Percentiles rank a stretch among this genome's conserved stretches.
Evolutionary conservation across 2,888 invertebrate species (phyloP).

Genomic region (Lasius platythorax): DNA sequence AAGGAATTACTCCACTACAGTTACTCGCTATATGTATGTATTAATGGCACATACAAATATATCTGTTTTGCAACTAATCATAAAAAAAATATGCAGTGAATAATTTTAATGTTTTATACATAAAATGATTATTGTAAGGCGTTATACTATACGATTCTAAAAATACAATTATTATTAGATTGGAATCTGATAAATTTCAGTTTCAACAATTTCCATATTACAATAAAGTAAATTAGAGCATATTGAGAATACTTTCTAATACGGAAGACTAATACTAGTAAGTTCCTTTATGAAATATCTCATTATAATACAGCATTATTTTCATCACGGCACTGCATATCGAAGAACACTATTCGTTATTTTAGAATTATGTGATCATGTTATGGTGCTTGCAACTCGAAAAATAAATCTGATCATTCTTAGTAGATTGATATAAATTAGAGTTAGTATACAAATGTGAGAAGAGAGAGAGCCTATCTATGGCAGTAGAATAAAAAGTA

Average conservation of each 20-base stretch:
- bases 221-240: slow-evolving; percentile 56
- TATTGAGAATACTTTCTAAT: slow-evolving; percentile 69
- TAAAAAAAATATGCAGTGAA: slow-evolving; percentile 50
- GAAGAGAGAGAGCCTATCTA: slow-evolving; percentile 66
- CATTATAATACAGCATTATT: slow-evolving; percentile 52
- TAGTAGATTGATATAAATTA: slow-evolving; percentile 55
- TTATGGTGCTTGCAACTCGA: slow-evolving; percentile 30
- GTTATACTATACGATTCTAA: slow-evolving; percentile 58
- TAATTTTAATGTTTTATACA: slow-evolving; percentile 43
- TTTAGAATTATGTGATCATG: slow-evolving; percentile 43
- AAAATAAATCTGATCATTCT: slow-evolving; percentile 28
- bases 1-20: slow-evolving; percentile 73
- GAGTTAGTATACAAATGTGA: slow-evolving; percentile 51
- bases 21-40: slow-evolving; percentile 28
- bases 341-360: slow-evolving; percentile 41
- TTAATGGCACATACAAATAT: slow-evolving; percentile 55
- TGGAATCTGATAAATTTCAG: slow-evolving; percentile 52
- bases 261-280: slow-evolving; percentile 80
- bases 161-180: slow-evolving; percentile 57
- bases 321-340: slow-evolving; percentile 47
- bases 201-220: slow-evolving; percentile 51
- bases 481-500: slow-evolving; percentile 72
- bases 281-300: slow-evolving; percentile 64
- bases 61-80: slow-evolving; percentile 34
- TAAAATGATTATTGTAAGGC: slow-evolving; percentile 52